Evolutionary conservation across 2,888 invertebrate genomes (phyloP).

Genomic region (Trichacis sp.): DNA sequence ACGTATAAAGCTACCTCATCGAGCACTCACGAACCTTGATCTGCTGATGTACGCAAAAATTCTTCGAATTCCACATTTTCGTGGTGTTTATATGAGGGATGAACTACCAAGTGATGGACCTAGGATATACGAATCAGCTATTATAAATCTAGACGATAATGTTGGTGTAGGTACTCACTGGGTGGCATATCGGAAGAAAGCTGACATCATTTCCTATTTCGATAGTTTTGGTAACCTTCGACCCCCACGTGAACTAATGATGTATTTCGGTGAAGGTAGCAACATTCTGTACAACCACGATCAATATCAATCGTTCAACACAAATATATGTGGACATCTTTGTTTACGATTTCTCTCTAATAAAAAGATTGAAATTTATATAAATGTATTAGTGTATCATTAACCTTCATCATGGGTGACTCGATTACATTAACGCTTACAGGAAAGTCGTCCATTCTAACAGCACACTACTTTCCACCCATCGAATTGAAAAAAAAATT

Average conservation of each 20-base stretch:
- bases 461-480: conserved; percentile 47
- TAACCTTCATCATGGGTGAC: conserved; percentile 31
- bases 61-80: too few relatives aligned
- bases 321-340: conserved; percentile 34
- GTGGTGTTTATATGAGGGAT: conserved; percentile 45
- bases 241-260: conserved; percentile 20
- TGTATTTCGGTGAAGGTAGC: conserved; percentile 30
- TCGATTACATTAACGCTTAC: conserved; percentile 50
- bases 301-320: conserved; percentile 33
- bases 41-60: conserved; percentile 26
- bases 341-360: conserved; percentile 33
- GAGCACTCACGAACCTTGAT: conserved; percentile 44
- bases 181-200: conserved; percentile 41
- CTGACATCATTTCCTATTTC: conserved; percentile 25
- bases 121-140: conserved; percentile 28
- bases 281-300: conserved; percentile 32
- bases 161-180: conserved; percentile 45
- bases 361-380: background rate
- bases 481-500: conserved; percentile 30
- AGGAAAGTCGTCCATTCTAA: conserved; percentile 46
- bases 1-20: conserved; percentile 37
- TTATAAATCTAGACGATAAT: conserved; percentile 41
- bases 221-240: conserved; percentile 40
- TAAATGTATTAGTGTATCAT: background rate
- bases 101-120: conserved; percentile 27